Evolutionary conservation across 2,113 vertebrate genomes (phyloP).

Genomic region (Tetraodon nigroviridis): DNA sequence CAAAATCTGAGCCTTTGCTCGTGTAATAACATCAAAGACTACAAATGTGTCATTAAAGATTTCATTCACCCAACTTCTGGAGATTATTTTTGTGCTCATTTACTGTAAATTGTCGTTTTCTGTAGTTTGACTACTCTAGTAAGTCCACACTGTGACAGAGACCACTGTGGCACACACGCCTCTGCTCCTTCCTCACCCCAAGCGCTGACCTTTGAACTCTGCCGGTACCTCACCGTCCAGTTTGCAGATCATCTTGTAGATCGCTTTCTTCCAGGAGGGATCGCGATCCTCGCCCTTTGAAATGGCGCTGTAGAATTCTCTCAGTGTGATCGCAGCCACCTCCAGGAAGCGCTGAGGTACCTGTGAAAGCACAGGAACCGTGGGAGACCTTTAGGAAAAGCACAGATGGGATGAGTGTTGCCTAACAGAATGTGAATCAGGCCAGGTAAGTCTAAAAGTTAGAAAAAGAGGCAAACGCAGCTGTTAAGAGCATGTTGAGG

Average conservation of each 20-base stretch:
- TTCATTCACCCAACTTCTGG: constrained; percentile 14
- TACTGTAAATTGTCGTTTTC: neutral
- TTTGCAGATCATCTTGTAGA: constrained; percentile 96
- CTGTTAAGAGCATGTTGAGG: too few species aligned
- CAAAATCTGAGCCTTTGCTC: neutral
- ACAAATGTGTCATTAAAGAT: constrained; percentile 27
- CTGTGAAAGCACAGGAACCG: constrained; percentile 60
- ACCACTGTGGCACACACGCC: constrained; percentile 31
- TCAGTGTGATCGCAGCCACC: constrained; percentile 82
- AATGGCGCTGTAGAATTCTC: constrained; percentile 85
- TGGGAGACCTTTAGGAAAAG: neutral
- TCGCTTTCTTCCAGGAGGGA: constrained; percentile 93
- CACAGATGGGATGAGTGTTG: neutral
- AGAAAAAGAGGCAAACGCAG: too few species aligned
- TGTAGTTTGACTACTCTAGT: constrained; percentile 5
- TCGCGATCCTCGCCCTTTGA: constrained; percentile 80
- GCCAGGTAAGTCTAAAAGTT: too few species aligned
- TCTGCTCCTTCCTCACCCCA: constrained; percentile 11
- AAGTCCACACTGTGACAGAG: constrained; percentile 36
- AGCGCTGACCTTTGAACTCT: constrained; percentile 69
- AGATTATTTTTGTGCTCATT: constrained; percentile 15
- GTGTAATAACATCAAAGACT: too few species aligned
- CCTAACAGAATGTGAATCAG: neutral
- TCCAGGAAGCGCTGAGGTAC: constrained; percentile 85
- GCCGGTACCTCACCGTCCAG: constrained; percentile 85